A percentile compares a stretch with the other conserved stretches of the same genome.
These are phyloP conservation scores for Alligator mississippiensis DNA, from an alignment of 2,113 vertebrate genomes.

Conservation along the genomic window DNA sequence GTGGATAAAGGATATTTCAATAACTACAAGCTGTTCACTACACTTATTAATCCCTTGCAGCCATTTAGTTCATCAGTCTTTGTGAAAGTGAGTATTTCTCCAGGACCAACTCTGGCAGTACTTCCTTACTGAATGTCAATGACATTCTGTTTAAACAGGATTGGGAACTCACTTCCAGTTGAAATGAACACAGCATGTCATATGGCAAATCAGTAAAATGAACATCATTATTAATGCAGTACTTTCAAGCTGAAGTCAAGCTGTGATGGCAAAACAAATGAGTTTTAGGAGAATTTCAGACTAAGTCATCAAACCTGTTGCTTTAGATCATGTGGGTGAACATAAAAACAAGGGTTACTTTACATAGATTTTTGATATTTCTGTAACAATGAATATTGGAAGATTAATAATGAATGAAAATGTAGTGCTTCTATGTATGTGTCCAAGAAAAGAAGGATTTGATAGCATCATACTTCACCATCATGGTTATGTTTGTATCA, in stretches of 20 bases:
- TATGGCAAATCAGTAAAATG: background rate
- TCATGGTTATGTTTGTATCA: background rate
- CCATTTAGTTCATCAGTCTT: slow-evolving; percentile 37
- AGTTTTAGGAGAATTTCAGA: background rate
- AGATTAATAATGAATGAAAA: background rate
- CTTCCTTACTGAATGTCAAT: background rate
- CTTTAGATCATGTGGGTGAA: background rate
- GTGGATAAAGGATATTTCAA: background rate
- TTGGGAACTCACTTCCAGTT: background rate
- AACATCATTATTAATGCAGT: background rate
- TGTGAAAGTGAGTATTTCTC: background rate
- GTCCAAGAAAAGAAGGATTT: background rate
- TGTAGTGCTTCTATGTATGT: background rate
- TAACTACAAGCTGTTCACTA: background rate
- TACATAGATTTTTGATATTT: background rate
- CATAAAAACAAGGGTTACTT: background rate
- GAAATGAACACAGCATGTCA: background rate
- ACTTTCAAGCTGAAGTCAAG: background rate
- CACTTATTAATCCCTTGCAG: background rate
- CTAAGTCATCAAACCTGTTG: background rate
- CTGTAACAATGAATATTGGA: background rate
- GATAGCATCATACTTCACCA: background rate
- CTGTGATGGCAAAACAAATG: background rate
- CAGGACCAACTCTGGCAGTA: background rate
- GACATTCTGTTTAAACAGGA: background rate